phyloP scores from a whole-genome alignment of 35 echinoderm and acorn worm species.

The Chiridota heheva region DNA sequence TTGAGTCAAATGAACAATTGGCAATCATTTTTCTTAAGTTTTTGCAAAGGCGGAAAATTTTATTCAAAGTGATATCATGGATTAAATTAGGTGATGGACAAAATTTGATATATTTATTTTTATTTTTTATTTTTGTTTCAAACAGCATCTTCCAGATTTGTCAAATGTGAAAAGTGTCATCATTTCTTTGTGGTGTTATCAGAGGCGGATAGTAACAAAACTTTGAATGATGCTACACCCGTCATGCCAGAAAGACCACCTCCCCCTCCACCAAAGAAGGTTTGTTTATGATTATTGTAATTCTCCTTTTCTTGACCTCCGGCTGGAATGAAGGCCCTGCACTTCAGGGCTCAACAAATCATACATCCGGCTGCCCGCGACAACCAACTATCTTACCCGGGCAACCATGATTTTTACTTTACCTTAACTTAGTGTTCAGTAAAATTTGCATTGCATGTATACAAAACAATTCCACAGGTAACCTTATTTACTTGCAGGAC shows the following conservation, averaged over 20 bases:
- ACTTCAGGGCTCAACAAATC: no score
- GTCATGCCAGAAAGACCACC: conserved; percentile 67
- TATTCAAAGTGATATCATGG: not conserved
- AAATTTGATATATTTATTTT: not conserved
- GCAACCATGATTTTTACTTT: no score
- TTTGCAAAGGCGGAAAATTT: not conserved
- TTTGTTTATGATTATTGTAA: no score
- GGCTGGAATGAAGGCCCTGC: no score
- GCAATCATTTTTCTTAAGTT: not conserved
- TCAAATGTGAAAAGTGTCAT: conserved; percentile 99
- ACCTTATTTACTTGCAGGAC: no score
- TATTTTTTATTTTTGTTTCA: conserved; percentile 27
- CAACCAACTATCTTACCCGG: no score
- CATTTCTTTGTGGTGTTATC: conserved; percentile 95
- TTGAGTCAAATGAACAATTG: not conserved
- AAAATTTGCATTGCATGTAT: no score
- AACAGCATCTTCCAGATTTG: conserved; percentile 92
- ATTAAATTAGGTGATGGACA: not conserved
- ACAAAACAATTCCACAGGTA: no score
- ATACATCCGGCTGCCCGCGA: no score
- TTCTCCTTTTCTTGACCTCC: conserved; percentile 1
- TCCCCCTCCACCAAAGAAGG: conserved; percentile 93
- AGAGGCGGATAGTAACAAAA: conserved; percentile 89
- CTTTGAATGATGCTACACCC: conserved; percentile 69
- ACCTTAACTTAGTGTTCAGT: no score